Evolutionary conservation across 2,113 vertebrate species (phyloP).

Genomic region (Burhinus bistriatus): DNA sequence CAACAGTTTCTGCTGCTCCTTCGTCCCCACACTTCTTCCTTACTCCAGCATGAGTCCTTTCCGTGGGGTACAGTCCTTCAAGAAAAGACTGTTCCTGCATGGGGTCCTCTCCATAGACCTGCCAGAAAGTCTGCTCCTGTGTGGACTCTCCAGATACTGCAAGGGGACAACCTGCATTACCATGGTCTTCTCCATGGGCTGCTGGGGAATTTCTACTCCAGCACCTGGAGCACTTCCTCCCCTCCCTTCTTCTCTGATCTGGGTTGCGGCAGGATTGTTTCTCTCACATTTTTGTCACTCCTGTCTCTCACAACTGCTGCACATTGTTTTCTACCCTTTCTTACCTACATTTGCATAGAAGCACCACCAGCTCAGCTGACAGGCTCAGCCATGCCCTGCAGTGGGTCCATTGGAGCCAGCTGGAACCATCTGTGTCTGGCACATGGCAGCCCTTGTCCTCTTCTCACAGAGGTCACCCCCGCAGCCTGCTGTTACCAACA

Average conservation of each 20-base stretch:
- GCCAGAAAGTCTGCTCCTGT: background rate
- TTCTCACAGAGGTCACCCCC: background rate
- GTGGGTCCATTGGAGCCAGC: background rate
- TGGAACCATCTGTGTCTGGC: background rate
- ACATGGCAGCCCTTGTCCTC: background rate
- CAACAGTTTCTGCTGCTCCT: background rate
- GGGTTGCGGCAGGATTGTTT: background rate
- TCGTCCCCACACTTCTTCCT: background rate
- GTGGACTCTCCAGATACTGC: background rate
- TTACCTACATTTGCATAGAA: background rate
- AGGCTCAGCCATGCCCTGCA: background rate
- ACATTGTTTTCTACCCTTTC: background rate
- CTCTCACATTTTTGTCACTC: accelerated
- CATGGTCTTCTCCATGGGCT: background rate
- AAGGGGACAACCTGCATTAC: background rate
- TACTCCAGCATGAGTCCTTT: background rate
- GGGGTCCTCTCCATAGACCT: background rate
- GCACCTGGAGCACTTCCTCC: background rate
- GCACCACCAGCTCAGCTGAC: background rate
- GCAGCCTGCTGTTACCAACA: background rate
- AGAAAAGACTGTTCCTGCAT: background rate
- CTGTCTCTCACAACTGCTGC: background rate
- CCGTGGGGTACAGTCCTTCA: background rate
- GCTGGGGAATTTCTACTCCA: background rate
- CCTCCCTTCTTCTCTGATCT: background rate